Conservation (phyloP, 2,797 vertebrate genomes). For the Sciurus carolinensis region DNA sequence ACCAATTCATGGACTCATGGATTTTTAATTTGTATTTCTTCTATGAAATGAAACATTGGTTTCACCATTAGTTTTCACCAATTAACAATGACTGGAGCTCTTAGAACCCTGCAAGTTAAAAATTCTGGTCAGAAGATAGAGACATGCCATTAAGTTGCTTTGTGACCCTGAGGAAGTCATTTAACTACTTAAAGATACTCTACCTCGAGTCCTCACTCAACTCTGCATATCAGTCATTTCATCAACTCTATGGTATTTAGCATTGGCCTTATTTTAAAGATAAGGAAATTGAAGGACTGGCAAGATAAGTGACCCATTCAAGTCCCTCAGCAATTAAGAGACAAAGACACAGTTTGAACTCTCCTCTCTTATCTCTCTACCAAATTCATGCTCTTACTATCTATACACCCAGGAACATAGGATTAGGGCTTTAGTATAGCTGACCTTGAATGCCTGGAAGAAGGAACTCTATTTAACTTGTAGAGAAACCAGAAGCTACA, state of each 20-base stretch:
- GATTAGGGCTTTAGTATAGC: not conserved
- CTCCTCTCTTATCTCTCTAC: not conserved
- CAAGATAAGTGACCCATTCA: not conserved
- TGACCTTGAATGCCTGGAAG: not conserved
- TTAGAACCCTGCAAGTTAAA: not conserved
- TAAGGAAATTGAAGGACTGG: not conserved
- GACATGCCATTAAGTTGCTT: not conserved
- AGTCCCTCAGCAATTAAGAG: not conserved
- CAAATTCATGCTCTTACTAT: not conserved
- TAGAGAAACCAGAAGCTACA: not conserved
- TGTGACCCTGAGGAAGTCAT: not conserved
- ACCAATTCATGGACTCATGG: not conserved
- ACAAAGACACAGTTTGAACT: not conserved
- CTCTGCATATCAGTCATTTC: not conserved
- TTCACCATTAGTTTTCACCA: not conserved
- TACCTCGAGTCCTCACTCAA: not conserved
- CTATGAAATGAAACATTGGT: conserved; percentile 3
- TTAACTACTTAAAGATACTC: not conserved
- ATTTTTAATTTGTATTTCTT: not conserved
- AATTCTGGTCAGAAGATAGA: not conserved
- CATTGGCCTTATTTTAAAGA: not conserved
- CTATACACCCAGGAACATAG: not conserved
- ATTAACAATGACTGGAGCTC: not conserved
- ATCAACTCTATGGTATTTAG: not conserved
- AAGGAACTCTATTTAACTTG: not conserved